A percentile compares a stretch with the other conserved stretches of the same genome.
These are phyloP conservation scores for Noctua pronuba DNA, from an alignment of 2,888 invertebrate species.

Conservation along the genomic window DNA sequence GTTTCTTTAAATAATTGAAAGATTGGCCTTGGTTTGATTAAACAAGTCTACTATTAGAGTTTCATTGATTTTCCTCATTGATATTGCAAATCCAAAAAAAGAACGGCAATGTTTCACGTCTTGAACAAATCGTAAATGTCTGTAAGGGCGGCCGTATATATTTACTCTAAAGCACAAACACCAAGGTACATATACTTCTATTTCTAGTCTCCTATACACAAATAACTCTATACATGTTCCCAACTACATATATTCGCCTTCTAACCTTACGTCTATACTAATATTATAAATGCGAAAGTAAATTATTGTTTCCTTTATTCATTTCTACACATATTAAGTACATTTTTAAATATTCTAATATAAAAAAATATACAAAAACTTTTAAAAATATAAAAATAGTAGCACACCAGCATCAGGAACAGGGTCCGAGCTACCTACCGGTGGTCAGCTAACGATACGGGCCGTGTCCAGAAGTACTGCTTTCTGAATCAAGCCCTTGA, in stretches of 20 bases:
- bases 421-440: too few species aligned
- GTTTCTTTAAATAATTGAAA: background rate
- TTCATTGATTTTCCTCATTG: background rate
- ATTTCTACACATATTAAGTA: too few species aligned
- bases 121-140: constrained; percentile 46
- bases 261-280: background rate
- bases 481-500: too few species aligned
- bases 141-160: constrained; percentile 36
- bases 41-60: background rate
- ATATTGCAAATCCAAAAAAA: constrained; percentile 5
- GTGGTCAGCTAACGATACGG: too few species aligned
- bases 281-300: background rate
- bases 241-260: background rate
- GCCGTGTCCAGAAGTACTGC: too few species aligned
- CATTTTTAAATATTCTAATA: too few species aligned
- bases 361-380: too few species aligned
- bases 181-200: constrained; percentile 22
- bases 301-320: too few species aligned
- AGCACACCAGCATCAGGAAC: too few species aligned
- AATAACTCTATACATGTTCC: background rate
- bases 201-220: background rate
- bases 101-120: constrained; percentile 17
- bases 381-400: too few species aligned
- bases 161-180: constrained; percentile 2
- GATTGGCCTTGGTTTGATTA: background rate